These are phyloP conservation scores for Parochlus steinenii DNA, from an alignment of 2,888 invertebrate species.

Conservation along the genomic window DNA sequence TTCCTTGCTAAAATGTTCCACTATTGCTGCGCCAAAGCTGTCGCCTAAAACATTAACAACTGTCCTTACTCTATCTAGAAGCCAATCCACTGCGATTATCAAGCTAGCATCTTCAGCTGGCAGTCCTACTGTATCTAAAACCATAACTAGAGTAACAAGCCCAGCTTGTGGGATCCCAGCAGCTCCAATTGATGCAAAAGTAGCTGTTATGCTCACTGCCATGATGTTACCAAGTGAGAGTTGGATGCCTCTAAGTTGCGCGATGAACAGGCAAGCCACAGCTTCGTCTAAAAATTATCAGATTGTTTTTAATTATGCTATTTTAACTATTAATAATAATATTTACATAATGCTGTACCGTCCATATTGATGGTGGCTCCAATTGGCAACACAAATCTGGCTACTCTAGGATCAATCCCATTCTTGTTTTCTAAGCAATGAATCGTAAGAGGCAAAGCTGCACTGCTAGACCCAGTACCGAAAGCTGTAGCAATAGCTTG, in stretches of 20 bases:
- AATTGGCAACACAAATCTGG: slow-evolving; percentile 61
- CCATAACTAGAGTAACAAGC: slow-evolving; percentile 61
- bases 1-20: slow-evolving; percentile 41
- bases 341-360: slow-evolving; percentile 65
- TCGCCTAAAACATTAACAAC: slow-evolving; percentile 59
- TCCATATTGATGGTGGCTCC: slow-evolving; percentile 76
- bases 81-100: slow-evolving; percentile 52
- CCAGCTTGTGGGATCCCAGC: slow-evolving; percentile 67
- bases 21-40: slow-evolving; percentile 56
- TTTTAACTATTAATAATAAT: too few species aligned
- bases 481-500: slow-evolving; percentile 56
- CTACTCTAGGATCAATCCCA: slow-evolving; percentile 43
- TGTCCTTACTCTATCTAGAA: slow-evolving; percentile 41
- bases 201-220: slow-evolving; percentile 62
- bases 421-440: slow-evolving; percentile 35
- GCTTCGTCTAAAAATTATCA: too few species aligned
- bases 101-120: slow-evolving; percentile 48
- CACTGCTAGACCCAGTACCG: slow-evolving; percentile 47
- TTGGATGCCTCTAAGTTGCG: slow-evolving; percentile 47
- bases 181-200: slow-evolving; percentile 67
- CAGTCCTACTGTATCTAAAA: slow-evolving; percentile 47
- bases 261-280: slow-evolving; percentile 67
- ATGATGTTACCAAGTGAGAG: slow-evolving; percentile 50
- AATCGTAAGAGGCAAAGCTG: slow-evolving; percentile 61
- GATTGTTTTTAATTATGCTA: too few species aligned